Base-by-base conservation (phyloP, 30 jellyfish, hydroid and myxozoan species). In the Sanderia malayensis region DNA sequence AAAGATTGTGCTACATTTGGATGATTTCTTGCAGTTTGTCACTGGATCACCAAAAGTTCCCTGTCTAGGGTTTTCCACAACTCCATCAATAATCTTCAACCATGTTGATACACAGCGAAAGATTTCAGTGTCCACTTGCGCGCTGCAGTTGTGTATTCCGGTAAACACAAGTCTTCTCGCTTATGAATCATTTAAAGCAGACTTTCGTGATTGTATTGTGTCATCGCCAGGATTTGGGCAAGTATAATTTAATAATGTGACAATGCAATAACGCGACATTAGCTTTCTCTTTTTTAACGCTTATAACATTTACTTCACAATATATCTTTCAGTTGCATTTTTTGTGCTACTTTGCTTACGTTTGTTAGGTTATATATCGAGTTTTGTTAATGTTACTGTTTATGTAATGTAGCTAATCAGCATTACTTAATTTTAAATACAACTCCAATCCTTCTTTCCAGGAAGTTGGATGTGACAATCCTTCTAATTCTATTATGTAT, bases 311-410 rank as follows among this genome's bases (percentile, higher is more conserved):
- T n/a, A n/a, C n/a, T n/a, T n/a, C n/a, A n/a, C n/a, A n/a, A n/a
- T n/a, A n/a, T n/a, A n/a, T n/a, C n/a, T n/a, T n/a, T n/a, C n/a
- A n/a, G n/a, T n/a, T n/a, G n/a, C n/a, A n/a, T 37, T 37, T 37
- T 37, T 6, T 37, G 52, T 13, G 31, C 18, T 58, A 17, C 31
- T 29, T 19, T 58, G 69, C 69, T 22, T 22, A 31, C 28, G 31
- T 15, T 22, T 58, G 69, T 58, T 58, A 15, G 69, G 22, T 58
- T 58, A 18, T 58, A 19, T 58, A 58, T 19, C 28, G 22, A 26
- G 69, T 58, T 58, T 58, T 58, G 31, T 58, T 58, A 58, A 58
- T 37, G 52, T n/a, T n/a, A n/a, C n/a, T n/a, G n/a, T n/a, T n/a
- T n/a, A n/a, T n/a, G n/a, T n/a, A n/a, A n/a, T n/a, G n/a, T n/a